Percentiles rank a stretch among this genome's conserved stretches.
These are phyloP conservation scores for Tylochromis polylepis DNA, from an alignment of 2,113 vertebrate genomes.

Conservation along the genomic window DNA sequence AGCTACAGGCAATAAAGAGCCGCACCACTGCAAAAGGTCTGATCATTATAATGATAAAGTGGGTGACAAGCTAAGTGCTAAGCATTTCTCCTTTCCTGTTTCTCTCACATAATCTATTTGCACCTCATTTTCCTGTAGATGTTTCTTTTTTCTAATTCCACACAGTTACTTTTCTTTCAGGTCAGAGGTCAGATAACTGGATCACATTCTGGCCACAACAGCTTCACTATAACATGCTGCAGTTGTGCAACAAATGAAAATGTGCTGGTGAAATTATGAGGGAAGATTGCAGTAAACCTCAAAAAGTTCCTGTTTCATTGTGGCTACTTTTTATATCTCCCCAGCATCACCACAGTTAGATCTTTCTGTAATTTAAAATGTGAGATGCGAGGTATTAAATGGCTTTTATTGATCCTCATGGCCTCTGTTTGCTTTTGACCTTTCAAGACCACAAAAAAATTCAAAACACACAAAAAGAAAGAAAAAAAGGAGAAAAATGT, in stretches of 20 bases:
- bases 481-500: neutral
- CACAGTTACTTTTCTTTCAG: neutral
- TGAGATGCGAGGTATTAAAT: neutral
- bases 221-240: neutral
- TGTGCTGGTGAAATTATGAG: neutral
- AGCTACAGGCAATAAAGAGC: fast-evolving
- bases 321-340: neutral
- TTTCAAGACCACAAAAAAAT: neutral
- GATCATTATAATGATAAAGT: neutral
- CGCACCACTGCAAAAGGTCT: fast-evolving
- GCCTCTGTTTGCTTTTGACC: neutral
- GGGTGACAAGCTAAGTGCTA: fast-evolving
- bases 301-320: neutral
- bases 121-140: neutral
- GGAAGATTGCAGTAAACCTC: neutral
- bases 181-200: neutral
- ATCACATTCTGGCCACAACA: neutral
- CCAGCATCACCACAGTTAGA: neutral
- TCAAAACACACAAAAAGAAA: neutral
- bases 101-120: neutral
- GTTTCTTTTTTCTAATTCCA: neutral
- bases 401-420: neutral
- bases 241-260: neutral
- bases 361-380: neutral
- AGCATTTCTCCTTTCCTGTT: neutral